phyloP scores from a whole-genome alignment of 2,797 vertebrate genomes.

The Psittacula derbiana region DNA sequence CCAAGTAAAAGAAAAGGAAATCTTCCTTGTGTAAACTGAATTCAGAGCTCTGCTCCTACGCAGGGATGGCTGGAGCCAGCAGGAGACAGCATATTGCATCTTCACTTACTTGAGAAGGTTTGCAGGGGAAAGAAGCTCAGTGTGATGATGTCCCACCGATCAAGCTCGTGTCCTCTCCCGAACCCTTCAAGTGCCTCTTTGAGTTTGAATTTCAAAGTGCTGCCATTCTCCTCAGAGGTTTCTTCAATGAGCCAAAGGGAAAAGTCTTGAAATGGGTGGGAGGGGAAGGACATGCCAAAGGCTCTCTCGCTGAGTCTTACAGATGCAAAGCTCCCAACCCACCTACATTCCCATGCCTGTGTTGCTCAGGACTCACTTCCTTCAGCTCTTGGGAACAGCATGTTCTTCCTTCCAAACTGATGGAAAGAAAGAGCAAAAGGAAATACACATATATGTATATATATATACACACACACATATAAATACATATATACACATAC shows the following conservation, averaged over 20 bases:
- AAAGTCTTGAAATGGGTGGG: neutral
- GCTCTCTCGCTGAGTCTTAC: neutral
- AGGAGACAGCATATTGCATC: neutral
- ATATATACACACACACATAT: too few species aligned
- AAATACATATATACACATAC: too few species aligned
- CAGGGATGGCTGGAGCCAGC: neutral
- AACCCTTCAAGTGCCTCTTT: neutral
- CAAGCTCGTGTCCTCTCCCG: neutral
- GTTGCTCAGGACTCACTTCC: neutral
- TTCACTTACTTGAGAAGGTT: neutral
- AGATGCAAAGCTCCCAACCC: neutral
- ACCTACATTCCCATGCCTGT: accelerated
- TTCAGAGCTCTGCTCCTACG: neutral
- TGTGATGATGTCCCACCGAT: neutral
- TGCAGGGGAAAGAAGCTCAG: neutral
- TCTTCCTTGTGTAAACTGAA: neutral
- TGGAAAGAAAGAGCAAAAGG: neutral
- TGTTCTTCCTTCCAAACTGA: neutral
- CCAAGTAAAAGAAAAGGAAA: neutral
- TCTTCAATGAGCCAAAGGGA: neutral
- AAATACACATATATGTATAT: neutral
- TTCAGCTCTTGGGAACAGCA: neutral
- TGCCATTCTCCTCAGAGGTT: neutral
- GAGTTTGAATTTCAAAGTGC: neutral
- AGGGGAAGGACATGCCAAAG: neutral